phyloP scores from a whole-genome alignment of 2,888 invertebrate species.

The Dryobota labecula region DNA sequence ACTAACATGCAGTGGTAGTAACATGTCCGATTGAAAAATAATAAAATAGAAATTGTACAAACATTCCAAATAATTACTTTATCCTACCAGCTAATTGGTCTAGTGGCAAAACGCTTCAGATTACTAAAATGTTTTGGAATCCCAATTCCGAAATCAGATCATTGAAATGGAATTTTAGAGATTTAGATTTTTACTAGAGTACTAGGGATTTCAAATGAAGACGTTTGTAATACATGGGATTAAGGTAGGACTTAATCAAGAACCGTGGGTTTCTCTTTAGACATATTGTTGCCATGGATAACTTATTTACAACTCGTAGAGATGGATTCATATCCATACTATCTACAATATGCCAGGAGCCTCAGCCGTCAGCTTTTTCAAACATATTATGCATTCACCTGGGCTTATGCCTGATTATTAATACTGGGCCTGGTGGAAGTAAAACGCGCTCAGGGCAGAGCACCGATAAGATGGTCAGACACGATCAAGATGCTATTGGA shows the following conservation, averaged over 20 bases:
- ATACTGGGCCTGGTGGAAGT: too few relatives aligned
- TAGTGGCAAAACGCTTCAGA: background rate
- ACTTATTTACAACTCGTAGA: background rate
- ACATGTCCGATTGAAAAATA: slow-evolving; percentile 18
- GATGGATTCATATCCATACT: too few relatives aligned
- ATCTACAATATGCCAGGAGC: too few relatives aligned
- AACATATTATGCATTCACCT: too few relatives aligned
- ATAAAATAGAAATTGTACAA: slow-evolving; percentile 3
- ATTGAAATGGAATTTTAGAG: background rate
- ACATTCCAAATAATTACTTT: slow-evolving; percentile 15
- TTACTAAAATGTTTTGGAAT: background rate
- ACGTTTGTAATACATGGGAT: background rate
- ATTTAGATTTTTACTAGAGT: background rate
- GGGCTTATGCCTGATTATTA: too few relatives aligned
- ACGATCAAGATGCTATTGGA: too few relatives aligned
- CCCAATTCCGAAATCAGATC: slow-evolving; percentile 4
- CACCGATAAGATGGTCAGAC: too few relatives aligned
- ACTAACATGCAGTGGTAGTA: background rate
- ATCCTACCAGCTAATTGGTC: background rate
- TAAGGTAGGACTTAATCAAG: background rate
- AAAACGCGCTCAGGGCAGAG: too few relatives aligned
- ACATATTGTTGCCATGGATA: background rate
- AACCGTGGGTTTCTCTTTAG: background rate
- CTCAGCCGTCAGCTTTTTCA: too few relatives aligned
- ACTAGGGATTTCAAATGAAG: background rate